Conservation (phyloP, 2,797 vertebrate species). For the Sus cebifrons region DNA sequence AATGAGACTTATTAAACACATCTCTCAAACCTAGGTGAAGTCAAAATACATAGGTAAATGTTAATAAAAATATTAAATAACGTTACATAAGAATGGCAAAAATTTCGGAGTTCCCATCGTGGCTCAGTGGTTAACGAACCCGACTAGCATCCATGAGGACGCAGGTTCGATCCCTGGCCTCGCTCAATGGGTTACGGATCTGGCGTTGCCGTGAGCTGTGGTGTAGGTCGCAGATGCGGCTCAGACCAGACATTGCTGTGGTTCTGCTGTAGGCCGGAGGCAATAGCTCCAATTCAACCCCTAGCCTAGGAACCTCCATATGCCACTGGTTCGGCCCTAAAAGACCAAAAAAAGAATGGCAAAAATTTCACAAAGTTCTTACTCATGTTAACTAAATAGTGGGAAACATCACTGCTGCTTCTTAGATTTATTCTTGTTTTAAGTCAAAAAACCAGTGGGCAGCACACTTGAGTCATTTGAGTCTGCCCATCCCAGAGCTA, state of each 20-base stretch:
- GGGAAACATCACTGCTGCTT: not conserved
- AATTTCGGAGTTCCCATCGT: not conserved
- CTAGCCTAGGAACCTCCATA: no score
- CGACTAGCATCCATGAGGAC: no score
- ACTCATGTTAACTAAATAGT: not conserved
- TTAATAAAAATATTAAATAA: slow-evolving; percentile 31
- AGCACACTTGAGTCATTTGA: not conserved
- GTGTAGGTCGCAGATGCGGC: no score
- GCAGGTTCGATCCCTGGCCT: no score
- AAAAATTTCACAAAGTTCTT: not conserved
- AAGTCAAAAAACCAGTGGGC: not conserved
- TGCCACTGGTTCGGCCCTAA: no score
- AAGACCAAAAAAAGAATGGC: no score
- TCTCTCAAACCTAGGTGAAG: not conserved
- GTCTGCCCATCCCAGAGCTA: not conserved
- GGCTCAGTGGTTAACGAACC: no score
- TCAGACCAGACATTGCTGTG: no score
- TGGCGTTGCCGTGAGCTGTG: no score
- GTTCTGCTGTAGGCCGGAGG: no score
- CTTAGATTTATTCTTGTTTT: not conserved
- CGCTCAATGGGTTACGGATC: no score
- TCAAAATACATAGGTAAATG: not conserved
- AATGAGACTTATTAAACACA: not conserved
- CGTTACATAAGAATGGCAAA: not conserved
- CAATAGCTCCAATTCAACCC: no score